Percentiles rank a stretch among this genome's conserved stretches.
phyloP scores from a whole-genome alignment of 2,797 vertebrate genomes.

The Crocodylus rhombifer region DNA sequence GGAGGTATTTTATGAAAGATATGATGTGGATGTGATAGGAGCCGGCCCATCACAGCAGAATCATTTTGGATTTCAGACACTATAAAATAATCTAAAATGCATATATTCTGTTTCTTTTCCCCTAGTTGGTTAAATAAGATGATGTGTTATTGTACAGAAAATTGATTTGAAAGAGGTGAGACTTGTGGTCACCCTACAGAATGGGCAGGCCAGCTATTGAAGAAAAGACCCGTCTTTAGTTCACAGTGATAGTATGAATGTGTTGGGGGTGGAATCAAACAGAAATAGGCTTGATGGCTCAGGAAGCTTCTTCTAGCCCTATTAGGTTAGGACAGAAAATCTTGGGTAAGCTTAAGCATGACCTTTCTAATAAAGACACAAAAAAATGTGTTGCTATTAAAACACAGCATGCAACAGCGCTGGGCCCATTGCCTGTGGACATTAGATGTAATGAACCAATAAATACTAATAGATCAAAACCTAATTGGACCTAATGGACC shows the following conservation, averaged over 20 bases:
- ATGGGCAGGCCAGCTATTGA: neutral
- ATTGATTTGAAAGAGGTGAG: neutral
- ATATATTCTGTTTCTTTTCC: rapidly evolving
- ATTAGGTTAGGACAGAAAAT: too few relatives aligned
- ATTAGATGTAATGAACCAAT: neutral
- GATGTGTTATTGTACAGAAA: neutral
- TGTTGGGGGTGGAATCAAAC: too few relatives aligned
- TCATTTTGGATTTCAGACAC: neutral
- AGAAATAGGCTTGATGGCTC: too few relatives aligned
- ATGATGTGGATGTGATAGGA: neutral
- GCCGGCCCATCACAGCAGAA: neutral
- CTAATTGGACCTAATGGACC: neutral
- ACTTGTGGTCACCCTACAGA: neutral
- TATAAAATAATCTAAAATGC: neutral
- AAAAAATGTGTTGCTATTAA: neutral
- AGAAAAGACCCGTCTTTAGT: neutral
- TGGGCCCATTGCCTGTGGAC: neutral
- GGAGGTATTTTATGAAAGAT: neutral
- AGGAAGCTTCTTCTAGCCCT: too few relatives aligned
- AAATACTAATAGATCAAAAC: neutral
- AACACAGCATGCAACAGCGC: neutral
- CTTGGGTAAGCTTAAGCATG: neutral
- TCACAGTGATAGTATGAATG: too few relatives aligned
- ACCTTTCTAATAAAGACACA: neutral
- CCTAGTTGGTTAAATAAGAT: neutral